Evolutionary conservation across 1,140 invertebrate species (phyloP).

Genomic region (Leptinotarsa lineolata): DNA sequence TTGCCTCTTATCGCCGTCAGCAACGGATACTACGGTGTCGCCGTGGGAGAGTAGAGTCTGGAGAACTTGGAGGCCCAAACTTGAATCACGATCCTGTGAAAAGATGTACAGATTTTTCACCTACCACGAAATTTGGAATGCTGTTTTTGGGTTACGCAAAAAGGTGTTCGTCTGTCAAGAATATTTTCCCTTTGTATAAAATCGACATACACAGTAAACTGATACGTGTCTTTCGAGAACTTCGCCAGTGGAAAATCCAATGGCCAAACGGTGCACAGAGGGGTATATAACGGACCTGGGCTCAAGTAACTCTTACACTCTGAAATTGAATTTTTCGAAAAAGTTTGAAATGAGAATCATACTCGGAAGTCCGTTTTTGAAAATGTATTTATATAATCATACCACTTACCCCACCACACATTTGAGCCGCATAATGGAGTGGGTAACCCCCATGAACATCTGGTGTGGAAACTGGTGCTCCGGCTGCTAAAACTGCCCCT

Average conservation of each 20-base stretch:
- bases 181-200: too few relatives aligned
- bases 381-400: not conserved
- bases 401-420: slow-evolving; percentile 75
- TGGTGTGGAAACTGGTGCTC: slow-evolving; percentile 80
- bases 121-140: too few relatives aligned
- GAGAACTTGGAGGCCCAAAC: slow-evolving; percentile 78
- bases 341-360: not conserved
- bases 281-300: too few relatives aligned
- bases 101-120: not conserved
- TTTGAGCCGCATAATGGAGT: slow-evolving; percentile 96
- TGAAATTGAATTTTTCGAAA: not conserved
- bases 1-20: slow-evolving; percentile 89
- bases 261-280: too few relatives aligned
- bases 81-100: slow-evolving; percentile 53
- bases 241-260: too few relatives aligned
- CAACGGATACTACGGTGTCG: slow-evolving; percentile 79
- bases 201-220: too few relatives aligned
- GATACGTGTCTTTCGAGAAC: too few relatives aligned
- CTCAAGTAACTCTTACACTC: too few relatives aligned
- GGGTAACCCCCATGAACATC: slow-evolving; percentile 95
- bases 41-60: slow-evolving; percentile 78
- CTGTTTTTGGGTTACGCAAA: too few relatives aligned
- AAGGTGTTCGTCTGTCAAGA: too few relatives aligned
- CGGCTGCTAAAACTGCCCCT: slow-evolving; percentile 79
- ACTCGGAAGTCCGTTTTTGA: not conserved